A percentile compares a stretch with the other conserved stretches of the same genome.
Evolutionary conservation across 2,113 vertebrate species (phyloP).

Genomic region (Lagopus muta): DNA sequence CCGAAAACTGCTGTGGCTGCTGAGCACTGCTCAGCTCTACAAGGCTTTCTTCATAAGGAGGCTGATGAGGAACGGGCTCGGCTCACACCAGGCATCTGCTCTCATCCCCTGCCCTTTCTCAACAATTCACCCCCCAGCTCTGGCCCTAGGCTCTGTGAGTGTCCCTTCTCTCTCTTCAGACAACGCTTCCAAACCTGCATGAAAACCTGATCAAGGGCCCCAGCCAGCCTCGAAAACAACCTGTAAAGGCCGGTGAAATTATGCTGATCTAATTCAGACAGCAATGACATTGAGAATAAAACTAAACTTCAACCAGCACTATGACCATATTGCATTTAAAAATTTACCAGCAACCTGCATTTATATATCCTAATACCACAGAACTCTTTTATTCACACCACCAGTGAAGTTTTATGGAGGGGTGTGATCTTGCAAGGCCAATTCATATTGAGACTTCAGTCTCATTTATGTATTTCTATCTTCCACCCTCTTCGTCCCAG

Average conservation of each 20-base stretch:
- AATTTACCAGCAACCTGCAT: not conserved
- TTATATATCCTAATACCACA: not conserved
- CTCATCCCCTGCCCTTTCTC: not conserved
- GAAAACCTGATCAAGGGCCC: not conserved
- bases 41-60: not conserved
- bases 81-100: not conserved
- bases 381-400: not conserved
- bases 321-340: rapidly evolving
- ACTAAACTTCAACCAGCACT: not conserved
- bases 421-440: not conserved
- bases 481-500: not conserved
- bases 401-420: not conserved
- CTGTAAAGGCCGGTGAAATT: not conserved
- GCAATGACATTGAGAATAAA: not conserved
- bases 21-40: not conserved
- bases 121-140: not conserved
- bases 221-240: not conserved
- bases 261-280: not conserved
- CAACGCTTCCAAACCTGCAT: not conserved
- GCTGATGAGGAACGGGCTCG: not conserved
- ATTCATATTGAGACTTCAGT: not conserved
- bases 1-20: not conserved
- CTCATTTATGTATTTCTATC: not conserved
- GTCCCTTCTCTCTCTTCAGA: not conserved
- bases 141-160: not conserved